phyloP scores from a whole-genome alignment of 2,888 invertebrate species.

The Allolobophora icterica region DNA sequence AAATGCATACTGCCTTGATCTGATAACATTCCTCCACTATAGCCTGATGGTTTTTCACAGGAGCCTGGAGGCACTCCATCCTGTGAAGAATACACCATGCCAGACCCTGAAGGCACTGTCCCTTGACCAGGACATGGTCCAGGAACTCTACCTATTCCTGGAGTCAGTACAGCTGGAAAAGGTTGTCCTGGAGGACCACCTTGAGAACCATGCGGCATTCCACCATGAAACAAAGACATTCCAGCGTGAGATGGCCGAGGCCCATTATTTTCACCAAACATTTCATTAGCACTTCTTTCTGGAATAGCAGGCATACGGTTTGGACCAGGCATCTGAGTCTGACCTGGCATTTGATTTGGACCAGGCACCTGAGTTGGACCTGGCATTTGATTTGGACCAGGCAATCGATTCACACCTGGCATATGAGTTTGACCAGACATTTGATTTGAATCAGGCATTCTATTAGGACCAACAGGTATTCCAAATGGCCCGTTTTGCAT shows the following conservation, averaged over 20 bases:
- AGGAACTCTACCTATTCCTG: not conserved
- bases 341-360: not conserved
- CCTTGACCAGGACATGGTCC: constrained; percentile 10
- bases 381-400: not conserved
- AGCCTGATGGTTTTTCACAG: not conserved
- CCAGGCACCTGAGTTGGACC: not conserved
- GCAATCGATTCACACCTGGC: not conserved
- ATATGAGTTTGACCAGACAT: not conserved
- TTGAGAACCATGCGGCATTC: not conserved
- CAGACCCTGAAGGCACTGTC: constrained; percentile 11
- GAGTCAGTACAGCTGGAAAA: not conserved
- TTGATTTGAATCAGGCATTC: not conserved
- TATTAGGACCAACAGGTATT: not conserved
- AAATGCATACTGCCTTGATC: not conserved
- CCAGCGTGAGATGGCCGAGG: not conserved
- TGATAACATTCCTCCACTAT: constrained; percentile 18
- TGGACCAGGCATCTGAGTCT: not conserved
- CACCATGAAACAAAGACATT: not conserved
- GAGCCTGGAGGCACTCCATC: not conserved
- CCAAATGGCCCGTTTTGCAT: not conserved
- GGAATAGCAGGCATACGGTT: not conserved
- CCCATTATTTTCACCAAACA: not conserved
- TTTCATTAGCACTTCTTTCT: not conserved
- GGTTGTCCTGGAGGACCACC: not conserved
- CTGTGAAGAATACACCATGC: not conserved